A percentile compares a stretch with the other conserved stretches of the same genome.
phyloP scores from a whole-genome alignment of 2,797 vertebrate genomes.

The Microctenopoma lineatum region DNA sequence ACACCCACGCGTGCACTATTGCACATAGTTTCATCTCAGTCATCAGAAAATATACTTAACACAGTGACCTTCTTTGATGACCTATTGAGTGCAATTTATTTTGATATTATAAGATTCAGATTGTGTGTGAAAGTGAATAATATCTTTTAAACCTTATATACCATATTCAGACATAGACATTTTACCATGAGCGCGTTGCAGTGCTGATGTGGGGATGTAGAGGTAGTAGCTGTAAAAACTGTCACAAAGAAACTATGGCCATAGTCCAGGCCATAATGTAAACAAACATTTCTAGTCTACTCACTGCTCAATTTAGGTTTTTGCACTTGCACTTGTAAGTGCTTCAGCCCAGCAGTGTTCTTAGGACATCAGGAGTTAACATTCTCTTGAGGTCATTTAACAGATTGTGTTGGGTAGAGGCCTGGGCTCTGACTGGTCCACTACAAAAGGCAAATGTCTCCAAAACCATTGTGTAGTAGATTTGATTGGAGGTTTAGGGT shows the following conservation, averaged over 20 bases:
- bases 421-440: too few relatives aligned
- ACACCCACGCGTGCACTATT: not conserved
- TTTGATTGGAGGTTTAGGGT: too few relatives aligned
- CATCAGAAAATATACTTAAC: not conserved
- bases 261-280: not conserved
- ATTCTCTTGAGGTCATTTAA: too few relatives aligned
- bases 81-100: not conserved
- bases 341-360: too few relatives aligned
- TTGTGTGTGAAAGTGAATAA: not conserved
- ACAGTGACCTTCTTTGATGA: constrained; percentile 29
- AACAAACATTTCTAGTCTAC: too few relatives aligned
- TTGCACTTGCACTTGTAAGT: too few relatives aligned
- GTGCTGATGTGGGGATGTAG: not conserved
- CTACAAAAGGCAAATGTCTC: too few relatives aligned
- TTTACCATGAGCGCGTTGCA: not conserved
- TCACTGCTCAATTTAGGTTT: too few relatives aligned
- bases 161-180: not conserved
- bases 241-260: not conserved
- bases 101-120: not conserved
- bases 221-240: constrained; percentile 1
- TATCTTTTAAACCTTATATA: constrained; percentile 6
- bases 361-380: too few relatives aligned
- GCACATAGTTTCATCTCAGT: not conserved
- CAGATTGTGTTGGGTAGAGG: too few relatives aligned
- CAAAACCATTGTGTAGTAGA: too few relatives aligned